Conservation (phyloP, 2,888 invertebrate genomes). For the Pachydiplax longipennis region DNA sequence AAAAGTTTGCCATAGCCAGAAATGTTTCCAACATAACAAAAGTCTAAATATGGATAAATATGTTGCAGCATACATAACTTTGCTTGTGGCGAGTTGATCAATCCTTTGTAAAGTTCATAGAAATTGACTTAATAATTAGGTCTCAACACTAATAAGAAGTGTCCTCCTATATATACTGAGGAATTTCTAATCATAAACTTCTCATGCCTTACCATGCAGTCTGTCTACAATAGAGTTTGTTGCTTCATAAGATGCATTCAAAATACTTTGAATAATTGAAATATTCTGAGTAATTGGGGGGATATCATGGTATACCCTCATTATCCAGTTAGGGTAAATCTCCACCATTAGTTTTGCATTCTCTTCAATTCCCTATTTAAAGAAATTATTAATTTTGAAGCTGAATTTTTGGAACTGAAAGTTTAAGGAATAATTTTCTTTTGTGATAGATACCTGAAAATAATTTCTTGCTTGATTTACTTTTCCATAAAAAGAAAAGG, state of each 20-base stretch:
- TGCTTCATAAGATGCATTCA: neutral
- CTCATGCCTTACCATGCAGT: neutral
- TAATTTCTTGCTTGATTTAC: constrained; percentile 19
- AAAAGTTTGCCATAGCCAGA: constrained; percentile 16
- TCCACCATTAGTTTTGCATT: constrained; percentile 39
- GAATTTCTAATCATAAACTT: neutral
- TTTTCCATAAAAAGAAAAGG: constrained; percentile 50
- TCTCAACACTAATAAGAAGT: neutral
- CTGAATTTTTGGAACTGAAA: too few relatives aligned
- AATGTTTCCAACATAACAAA: constrained; percentile 34
- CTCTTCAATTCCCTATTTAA: constrained; percentile 39
- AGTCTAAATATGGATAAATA: neutral
- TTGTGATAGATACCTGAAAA: constrained; percentile 21
- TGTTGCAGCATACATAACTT: neutral
- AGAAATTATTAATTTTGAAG: neutral
- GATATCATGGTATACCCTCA: constrained; percentile 38
- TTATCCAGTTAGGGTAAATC: constrained; percentile 33
- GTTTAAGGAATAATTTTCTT: neutral
- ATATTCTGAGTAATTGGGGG: neutral
- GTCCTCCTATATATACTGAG: neutral
- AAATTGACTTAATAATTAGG: neutral
- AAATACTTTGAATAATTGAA: neutral
- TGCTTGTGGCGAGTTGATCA: neutral
- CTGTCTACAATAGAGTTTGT: neutral
- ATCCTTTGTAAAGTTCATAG: too few relatives aligned